Evolutionary conservation across 1,140 invertebrate species (phyloP).

Genomic region (Varroa destructor): DNA sequence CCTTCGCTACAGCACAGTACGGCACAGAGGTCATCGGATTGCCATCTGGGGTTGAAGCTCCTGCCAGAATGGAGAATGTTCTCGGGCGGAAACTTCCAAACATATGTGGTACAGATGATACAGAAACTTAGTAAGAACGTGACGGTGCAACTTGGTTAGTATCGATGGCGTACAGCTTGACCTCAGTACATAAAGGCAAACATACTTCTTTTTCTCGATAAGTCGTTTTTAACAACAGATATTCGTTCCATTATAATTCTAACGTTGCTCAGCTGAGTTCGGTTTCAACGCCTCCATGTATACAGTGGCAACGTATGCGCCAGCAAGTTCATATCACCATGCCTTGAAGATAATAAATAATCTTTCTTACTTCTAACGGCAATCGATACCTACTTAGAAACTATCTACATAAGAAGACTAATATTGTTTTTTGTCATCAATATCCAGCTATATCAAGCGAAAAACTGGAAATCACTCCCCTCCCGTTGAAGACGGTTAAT

Average conservation of each 20-base stretch:
- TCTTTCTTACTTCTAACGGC: no score
- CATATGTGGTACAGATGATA: conserved; percentile 61
- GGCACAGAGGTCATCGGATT: background rate
- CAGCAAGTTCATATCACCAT: no score
- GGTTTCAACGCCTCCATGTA: no score
- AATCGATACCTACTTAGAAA: no score
- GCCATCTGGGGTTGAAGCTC: background rate
- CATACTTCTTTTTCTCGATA: background rate
- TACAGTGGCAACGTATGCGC: no score
- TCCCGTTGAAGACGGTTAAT: conserved; percentile 50
- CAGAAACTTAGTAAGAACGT: conserved; percentile 64
- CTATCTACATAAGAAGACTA: no score
- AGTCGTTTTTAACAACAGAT: background rate
- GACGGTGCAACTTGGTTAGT: conserved; percentile 58
- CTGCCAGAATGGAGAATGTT: conserved; percentile 8
- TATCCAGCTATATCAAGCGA: conserved; percentile 61
- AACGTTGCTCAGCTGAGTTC: no score
- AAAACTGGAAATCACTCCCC: conserved; percentile 76
- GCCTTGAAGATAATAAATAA: no score
- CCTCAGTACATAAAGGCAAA: background rate
- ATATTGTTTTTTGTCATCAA: no score
- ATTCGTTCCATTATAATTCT: background rate
- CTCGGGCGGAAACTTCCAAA: conserved; percentile 43
- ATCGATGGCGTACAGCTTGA: no score
- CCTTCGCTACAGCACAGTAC: conserved; percentile 37